A percentile compares a stretch with the other conserved stretches of the same genome.
Conservation (phyloP, 2,797 vertebrate genomes). For the Fratercula arctica region DNA sequence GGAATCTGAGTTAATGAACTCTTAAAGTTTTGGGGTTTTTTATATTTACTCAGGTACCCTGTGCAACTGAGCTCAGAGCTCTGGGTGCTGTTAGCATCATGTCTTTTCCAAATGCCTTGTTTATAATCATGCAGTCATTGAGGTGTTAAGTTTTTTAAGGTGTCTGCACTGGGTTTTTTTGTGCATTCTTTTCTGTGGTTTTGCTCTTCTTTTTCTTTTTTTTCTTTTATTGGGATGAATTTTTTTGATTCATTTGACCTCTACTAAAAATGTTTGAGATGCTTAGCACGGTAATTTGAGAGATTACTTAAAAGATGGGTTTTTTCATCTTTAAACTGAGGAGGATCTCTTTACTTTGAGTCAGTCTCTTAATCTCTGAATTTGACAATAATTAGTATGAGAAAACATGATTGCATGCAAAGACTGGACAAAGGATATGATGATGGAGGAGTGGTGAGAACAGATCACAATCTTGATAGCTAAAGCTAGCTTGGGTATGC, state of each 20-base stretch:
- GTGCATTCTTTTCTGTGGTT: neutral
- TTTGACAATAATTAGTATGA: slow-evolving; percentile 4
- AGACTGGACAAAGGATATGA: slow-evolving; percentile 16
- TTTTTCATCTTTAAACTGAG: neutral
- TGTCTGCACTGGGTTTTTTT: neutral
- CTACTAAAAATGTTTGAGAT: neutral
- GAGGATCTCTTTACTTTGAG: neutral
- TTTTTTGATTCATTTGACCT: neutral
- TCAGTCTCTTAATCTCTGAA: neutral
- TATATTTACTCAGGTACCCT: neutral
- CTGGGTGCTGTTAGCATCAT: neutral
- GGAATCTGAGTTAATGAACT: neutral
- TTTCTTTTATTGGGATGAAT: neutral
- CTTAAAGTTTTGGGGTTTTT: rapidly evolving
- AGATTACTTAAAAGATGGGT: neutral
- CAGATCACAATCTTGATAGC: neutral
- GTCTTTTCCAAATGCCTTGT: neutral
- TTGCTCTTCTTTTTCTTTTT: neutral
- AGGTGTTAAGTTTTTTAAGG: neutral
- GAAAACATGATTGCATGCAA: neutral
- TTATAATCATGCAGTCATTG: neutral
- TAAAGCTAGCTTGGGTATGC: slow-evolving; percentile 8
- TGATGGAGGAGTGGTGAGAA: slow-evolving; percentile 40
- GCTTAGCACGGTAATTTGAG: neutral
- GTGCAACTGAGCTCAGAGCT: neutral